Evolutionary conservation across 2,113 vertebrate species (phyloP).

Genomic region (Zosterops hypoxanthus): DNA sequence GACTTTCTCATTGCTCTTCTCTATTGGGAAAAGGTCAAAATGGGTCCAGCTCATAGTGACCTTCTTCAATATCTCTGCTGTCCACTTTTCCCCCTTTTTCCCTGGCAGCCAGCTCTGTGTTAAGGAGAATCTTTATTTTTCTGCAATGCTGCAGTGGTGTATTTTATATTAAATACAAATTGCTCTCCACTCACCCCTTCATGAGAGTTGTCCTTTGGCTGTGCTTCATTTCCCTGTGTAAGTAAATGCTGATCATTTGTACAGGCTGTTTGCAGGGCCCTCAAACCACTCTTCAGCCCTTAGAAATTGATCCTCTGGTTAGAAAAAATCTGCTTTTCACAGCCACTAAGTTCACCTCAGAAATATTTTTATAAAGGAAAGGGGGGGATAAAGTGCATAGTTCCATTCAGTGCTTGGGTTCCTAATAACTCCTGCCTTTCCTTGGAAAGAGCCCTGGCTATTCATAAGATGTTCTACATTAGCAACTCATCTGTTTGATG

Average conservation of each 20-base stretch:
- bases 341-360: not conserved
- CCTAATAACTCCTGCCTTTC: not conserved
- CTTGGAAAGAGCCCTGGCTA: not conserved
- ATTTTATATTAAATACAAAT: not conserved
- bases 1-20: not conserved
- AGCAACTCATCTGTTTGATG: not conserved
- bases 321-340: slow-evolving; percentile 19
- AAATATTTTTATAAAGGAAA: not conserved
- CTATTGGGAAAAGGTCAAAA: not conserved
- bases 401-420: not conserved
- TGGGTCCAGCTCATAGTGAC: rapidly evolving
- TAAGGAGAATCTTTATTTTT: not conserved
- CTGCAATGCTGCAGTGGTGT: not conserved
- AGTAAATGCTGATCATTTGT: not conserved
- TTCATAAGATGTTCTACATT: not conserved
- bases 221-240: not conserved
- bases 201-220: not conserved
- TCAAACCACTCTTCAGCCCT: not conserved
- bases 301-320: not conserved
- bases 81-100: not conserved
- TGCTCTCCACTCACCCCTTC: not conserved
- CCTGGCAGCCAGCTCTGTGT: not conserved
- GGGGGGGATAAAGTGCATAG: not conserved
- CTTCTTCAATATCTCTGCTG: not conserved
- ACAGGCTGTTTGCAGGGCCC: not conserved